A percentile compares a stretch with the other conserved stretches of the same genome.
These are phyloP conservation scores for Pseudomugil gertrudae DNA, from an alignment of 2,797 vertebrate species.

Conservation along the genomic window DNA sequence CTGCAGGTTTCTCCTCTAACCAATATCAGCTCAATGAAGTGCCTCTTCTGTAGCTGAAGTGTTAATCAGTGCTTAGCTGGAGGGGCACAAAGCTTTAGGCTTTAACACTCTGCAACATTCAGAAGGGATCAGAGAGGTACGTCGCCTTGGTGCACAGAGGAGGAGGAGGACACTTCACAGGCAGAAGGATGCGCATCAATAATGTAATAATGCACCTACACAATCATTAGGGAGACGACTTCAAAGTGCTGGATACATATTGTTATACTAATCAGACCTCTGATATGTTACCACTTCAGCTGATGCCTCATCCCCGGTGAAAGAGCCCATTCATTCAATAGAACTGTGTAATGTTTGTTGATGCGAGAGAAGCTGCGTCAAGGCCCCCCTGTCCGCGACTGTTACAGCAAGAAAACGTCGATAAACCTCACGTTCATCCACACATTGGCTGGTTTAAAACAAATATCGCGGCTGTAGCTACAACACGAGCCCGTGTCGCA, in stretches of 20 bases:
- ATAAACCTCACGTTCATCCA: not conserved
- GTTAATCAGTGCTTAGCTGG: conserved; percentile 15
- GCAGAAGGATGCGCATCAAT: conserved; percentile 73
- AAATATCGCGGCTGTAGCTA: too few relatives aligned
- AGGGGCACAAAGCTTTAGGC: conserved; percentile 31
- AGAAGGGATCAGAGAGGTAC: conserved; percentile 25
- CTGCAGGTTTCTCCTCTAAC: conserved; percentile 12
- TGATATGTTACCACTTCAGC: not conserved
- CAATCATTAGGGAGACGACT: conserved; percentile 32
- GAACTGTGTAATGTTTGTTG: conserved; percentile 53
- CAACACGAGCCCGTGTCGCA: conserved; percentile 25
- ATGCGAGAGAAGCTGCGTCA: conserved; percentile 46
- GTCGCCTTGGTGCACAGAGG: conserved; percentile 14
- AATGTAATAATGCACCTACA: conserved; percentile 71
- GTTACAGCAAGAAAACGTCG: conserved; percentile 10
- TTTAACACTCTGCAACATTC: conserved; percentile 16
- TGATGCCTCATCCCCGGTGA: conserved; percentile 8
- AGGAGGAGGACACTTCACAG: conserved; percentile 61
- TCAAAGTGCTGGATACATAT: conserved; percentile 9
- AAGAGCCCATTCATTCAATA: conserved; percentile 45
- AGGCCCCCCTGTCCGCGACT: conserved; percentile 36
- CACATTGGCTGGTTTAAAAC: not conserved
- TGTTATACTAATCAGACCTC: conserved; percentile 4
- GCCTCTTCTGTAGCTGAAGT: conserved; percentile 5
- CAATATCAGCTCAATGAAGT: conserved; percentile 1